Percentiles rank a stretch among this genome's conserved stretches.
phyloP scores from a whole-genome alignment of 2,888 invertebrate genomes.

The Lepidonotus clava region DNA sequence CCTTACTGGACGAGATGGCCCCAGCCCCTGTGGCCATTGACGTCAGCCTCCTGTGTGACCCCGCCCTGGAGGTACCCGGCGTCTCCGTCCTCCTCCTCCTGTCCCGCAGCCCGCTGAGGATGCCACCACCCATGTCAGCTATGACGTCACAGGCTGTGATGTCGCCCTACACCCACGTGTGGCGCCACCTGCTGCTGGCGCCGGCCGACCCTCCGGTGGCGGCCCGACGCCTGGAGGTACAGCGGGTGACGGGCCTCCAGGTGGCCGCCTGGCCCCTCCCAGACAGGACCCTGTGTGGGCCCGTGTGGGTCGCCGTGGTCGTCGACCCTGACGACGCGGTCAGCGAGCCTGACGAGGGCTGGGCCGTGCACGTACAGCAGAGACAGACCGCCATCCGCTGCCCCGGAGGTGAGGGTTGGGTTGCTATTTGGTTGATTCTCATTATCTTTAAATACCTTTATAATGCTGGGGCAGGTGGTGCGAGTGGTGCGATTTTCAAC shows the following conservation, averaged over 20 bases:
- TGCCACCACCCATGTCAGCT: too few species aligned
- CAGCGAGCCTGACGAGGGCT: not conserved
- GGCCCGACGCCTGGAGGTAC: too few species aligned
- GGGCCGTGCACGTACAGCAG: not conserved
- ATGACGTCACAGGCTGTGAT: too few species aligned
- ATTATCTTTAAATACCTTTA: too few species aligned
- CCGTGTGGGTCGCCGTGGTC: not conserved
- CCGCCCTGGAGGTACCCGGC: not conserved
- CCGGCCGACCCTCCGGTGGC: not conserved
- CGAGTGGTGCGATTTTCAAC: too few species aligned
- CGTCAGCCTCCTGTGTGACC: not conserved
- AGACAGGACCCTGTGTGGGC: not conserved
- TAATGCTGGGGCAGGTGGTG: not conserved
- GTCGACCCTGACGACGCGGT: not conserved
- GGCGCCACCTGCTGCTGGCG: not conserved
- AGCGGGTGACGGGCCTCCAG: not conserved
- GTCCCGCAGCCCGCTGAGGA: constrained; percentile 5
- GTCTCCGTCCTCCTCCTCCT: not conserved
- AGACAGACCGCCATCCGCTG: not conserved
- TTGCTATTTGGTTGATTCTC: not conserved
- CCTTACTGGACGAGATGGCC: not conserved
- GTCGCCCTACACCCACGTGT: not conserved
- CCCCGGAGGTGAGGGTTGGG: not conserved
- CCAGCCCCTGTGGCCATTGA: not conserved
- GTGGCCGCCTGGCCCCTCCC: not conserved